Conservation (phyloP, 2,888 invertebrate genomes). For the Harmothoe impar region DNA sequence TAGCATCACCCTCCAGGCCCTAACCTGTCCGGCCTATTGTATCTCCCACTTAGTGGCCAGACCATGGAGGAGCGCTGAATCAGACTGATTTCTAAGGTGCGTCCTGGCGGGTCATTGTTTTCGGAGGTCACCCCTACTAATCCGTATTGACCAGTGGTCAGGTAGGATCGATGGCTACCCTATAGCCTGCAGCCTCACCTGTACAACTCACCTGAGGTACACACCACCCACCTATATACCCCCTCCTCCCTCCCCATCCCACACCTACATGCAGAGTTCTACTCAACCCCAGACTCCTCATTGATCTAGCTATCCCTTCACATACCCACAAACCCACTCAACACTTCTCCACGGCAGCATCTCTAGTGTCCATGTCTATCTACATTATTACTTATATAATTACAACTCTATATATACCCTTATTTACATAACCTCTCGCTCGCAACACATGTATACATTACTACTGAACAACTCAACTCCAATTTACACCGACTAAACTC, state of each 20-base stretch:
- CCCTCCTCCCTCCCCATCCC: background rate
- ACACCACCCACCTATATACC: background rate
- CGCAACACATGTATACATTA: no score
- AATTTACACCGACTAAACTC: no score
- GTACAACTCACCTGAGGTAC: conserved; percentile 17
- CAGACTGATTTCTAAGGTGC: conserved; percentile 1
- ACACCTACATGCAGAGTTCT: conserved; percentile 22
- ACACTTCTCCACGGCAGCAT: no score
- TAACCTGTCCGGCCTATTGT: background rate
- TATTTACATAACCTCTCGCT: no score
- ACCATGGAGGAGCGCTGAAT: conserved; percentile 5
- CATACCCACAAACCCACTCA: no score
- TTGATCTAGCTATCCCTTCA: background rate
- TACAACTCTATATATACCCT: no score
- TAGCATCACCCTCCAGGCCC: background rate
- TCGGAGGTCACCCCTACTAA: conserved; percentile 42
- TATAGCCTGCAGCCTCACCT: background rate
- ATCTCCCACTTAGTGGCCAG: background rate
- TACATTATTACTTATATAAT: no score
- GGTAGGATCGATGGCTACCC: background rate
- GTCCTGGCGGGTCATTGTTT: conserved; percentile 20
- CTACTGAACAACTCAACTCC: no score
- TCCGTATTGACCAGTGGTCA: conserved; percentile 35
- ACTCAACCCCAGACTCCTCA: background rate
- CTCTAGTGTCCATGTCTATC: no score